Evolutionary conservation across 1,140 invertebrate species (phyloP), one percentile per base, ranked within the genome.

Genomic region (Ips nitidus): DNA sequence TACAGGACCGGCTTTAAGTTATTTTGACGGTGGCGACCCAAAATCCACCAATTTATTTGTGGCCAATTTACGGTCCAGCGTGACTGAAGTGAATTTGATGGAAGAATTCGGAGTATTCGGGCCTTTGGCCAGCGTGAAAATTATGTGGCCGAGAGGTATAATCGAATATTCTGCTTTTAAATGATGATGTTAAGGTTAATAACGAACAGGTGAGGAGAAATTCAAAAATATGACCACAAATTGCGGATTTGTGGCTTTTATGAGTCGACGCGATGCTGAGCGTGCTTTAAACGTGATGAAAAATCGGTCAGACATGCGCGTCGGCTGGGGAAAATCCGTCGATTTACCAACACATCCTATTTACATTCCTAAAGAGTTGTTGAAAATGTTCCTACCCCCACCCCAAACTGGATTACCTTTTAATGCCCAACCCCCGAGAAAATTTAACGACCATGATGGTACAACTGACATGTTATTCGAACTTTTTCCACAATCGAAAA

Each of bases 271-370:
- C 78, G 94, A 96, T 84, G 93, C 91, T 1, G 93, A 95, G 82
- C 79, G 92, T 74, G 93, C 93, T 2, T 82, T 95, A 62, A 88
- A 88, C 78, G 84, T 84, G 75, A 81, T 95, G 42, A 89, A 90
- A 91, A 81, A 94, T 94, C 78, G 88, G 95, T 73, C 91, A 93
- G 95, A 98, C 83, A 97, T 98, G 92, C 94, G 95, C 81, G 84
- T 98, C 59, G 93, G 95, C n/a, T 99, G 97, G 97, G 97, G 96
- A 38, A 98, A 98, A 84, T 91, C 94, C 59, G 93, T 98, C 38
- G 90, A 91, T 50, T 91, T 94, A 74, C 96, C 97, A 42, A 88
- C 93, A 2, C 91, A 97, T 79, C 98, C 98, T 4, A 94, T 99
- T 77, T 99, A 98, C 83, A 94, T 99, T 73, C 98, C 98, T 47